Conservation (phyloP, 2,797 vertebrate species). For the Avahi laniger region DNA sequence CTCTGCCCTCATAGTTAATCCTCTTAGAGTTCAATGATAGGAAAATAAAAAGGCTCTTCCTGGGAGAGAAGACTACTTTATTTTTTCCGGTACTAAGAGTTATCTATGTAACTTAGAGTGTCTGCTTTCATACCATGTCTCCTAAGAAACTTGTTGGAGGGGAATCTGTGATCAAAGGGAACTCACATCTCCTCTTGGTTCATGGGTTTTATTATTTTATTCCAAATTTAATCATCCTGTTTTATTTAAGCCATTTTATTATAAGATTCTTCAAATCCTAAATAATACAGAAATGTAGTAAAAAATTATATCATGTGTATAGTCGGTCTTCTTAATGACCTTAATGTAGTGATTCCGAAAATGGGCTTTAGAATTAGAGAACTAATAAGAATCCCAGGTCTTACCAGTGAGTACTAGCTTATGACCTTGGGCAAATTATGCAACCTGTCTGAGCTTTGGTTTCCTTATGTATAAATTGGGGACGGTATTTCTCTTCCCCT, state of each 20-base stretch:
- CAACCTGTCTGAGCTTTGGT: not conserved
- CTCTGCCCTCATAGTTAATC: not conserved
- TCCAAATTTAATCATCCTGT: not conserved
- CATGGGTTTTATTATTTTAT: not conserved
- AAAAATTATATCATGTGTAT: not conserved
- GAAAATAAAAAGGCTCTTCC: not conserved
- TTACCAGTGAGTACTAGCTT: not conserved
- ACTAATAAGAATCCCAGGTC: not conserved
- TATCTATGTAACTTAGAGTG: not conserved
- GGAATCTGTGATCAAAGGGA: not conserved
- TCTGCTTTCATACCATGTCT: not conserved
- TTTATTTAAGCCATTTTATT: slow-evolving; percentile 17
- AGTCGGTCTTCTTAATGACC: not conserved
- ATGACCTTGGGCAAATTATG: not conserved
- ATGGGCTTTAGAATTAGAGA: not conserved
- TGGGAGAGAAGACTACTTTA: not conserved
- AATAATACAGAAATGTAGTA: slow-evolving; percentile 16
- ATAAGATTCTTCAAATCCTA: not conserved
- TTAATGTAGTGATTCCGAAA: not conserved
- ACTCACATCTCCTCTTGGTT: not conserved
- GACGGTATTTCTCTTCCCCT: not conserved
- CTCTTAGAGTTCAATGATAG: not conserved
- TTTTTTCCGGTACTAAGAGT: not conserved
- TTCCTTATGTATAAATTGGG: not conserved
- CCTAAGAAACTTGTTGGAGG: not conserved